Evolutionary conservation across 2,113 vertebrate species (phyloP), one percentile per base, ranked within the genome.

Genomic region (Tichodroma muraria): DNA sequence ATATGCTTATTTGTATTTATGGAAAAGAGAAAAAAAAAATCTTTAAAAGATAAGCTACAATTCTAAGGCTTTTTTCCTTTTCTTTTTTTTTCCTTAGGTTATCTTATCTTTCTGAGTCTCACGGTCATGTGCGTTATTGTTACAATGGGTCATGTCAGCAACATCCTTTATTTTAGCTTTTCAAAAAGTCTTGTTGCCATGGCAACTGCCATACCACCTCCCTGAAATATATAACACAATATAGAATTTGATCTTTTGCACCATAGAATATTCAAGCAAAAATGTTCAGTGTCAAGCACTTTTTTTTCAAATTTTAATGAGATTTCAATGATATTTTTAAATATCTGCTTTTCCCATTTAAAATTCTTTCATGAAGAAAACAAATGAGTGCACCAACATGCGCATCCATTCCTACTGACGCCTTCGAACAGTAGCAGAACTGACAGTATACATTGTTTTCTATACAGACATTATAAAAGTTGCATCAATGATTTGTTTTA

Each of bases 221-320:
- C 80, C 95, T 92, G 72, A 91, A 92, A 91, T 73, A 68, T n/a
- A 95, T 11, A 66, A 61, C 65, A 71, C 57, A 71, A 45, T 81
- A 82, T 42, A 57, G 47, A 95, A 77, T 87, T 90, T 78, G 75
- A 93, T 91, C 94, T 94, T 94, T 88, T 93, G 79, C 78, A 80
- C 75, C 81, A 60, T 88, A 53, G 27, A 80, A 76, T 68, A 50
- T 73, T 82, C 63, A 96, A 89, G 21, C 14, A 57, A 95, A 95
- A 87, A 60, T 49, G 17, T 70, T 92, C 50, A 27, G 6, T 73
- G 52, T 64, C 63, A 76, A 86, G 40, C 31, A 35, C 13, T 40
- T 47, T 22, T 69, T 53, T 53, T n/a, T 19, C 22, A 57, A 45
- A 89, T 85, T 95, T 89, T 79, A 94, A 90, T 81, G 78, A 90